Evolutionary conservation across 1,140 invertebrate species (phyloP).

Genomic region (Polypedilum vanderplanki): DNA sequence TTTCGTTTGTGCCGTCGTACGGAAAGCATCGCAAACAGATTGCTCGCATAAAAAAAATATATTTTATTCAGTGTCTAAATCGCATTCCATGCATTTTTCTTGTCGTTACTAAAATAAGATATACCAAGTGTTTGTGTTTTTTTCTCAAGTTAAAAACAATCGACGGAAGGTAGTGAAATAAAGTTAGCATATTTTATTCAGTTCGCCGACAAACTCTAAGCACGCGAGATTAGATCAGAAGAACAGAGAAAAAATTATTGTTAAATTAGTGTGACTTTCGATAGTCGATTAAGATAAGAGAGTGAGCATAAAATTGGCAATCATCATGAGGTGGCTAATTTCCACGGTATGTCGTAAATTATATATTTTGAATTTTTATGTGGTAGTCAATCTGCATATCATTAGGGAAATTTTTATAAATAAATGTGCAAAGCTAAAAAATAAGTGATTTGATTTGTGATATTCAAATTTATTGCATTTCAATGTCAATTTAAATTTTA

Average conservation of each 20-base stretch:
- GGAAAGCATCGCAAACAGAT: neutral
- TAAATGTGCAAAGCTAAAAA: neutral
- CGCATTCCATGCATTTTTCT: neutral
- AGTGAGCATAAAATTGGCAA: neutral
- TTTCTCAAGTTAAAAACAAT: slow-evolving; percentile 12
- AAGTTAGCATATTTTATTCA: neutral
- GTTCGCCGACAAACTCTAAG: neutral
- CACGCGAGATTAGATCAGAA: no score
- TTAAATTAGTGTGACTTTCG: neutral
- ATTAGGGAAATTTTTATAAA: neutral
- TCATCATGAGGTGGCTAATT: neutral
- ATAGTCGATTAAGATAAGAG: neutral
- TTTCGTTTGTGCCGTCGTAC: slow-evolving; percentile 1
- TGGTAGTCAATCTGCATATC: neutral
- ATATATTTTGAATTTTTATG: neutral
- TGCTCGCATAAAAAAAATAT: neutral
- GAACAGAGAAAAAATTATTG: no score
- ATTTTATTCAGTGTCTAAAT: neutral
- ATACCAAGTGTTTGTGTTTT: neutral
- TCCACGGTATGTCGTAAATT: neutral
- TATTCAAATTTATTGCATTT: no score
- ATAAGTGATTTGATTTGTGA: no score
- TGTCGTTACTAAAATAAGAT: neutral
- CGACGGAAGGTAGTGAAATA: slow-evolving; percentile 8
- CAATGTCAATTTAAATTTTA: no score